Evolutionary conservation across 2,113 vertebrate genomes (phyloP).

Genomic region (Haplotaxodon microlepis): DNA sequence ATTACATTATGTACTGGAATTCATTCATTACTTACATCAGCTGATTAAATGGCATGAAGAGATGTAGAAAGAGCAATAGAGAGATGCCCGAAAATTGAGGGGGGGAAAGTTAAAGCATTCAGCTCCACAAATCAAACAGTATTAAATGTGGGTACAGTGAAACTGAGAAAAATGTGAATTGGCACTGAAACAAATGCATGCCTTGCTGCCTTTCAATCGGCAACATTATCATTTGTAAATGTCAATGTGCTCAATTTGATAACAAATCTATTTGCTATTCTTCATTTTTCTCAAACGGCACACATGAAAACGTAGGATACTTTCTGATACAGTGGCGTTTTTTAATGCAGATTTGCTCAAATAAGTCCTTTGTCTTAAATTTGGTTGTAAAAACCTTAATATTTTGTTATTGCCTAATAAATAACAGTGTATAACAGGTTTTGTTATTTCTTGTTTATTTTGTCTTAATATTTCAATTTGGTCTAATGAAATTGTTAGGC

Average conservation of each 20-base stretch:
- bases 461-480: too few relatives aligned
- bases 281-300: not conserved
- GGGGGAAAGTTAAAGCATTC: not conserved
- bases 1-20: constrained; percentile 7
- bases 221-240: not conserved
- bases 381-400: not conserved
- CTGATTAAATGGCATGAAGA: constrained; percentile 27
- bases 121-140: not conserved
- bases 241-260: not conserved
- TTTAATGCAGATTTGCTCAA: not conserved
- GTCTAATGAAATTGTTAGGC: not conserved
- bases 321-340: not conserved
- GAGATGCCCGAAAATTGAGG: not conserved
- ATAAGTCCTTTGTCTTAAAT: not conserved
- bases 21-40: constrained; percentile 14
- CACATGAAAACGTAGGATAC: not conserved
- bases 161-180: not conserved
- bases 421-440: not conserved
- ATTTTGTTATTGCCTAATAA: not conserved
- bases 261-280: not conserved
- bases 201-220: not conserved
- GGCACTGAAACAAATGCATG: not conserved
- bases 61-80: not conserved
- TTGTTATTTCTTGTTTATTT: not conserved
- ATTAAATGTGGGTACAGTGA: not conserved